Conservation (phyloP, 2,888 invertebrate species). For the Tricholauxania praeusta region DNA sequence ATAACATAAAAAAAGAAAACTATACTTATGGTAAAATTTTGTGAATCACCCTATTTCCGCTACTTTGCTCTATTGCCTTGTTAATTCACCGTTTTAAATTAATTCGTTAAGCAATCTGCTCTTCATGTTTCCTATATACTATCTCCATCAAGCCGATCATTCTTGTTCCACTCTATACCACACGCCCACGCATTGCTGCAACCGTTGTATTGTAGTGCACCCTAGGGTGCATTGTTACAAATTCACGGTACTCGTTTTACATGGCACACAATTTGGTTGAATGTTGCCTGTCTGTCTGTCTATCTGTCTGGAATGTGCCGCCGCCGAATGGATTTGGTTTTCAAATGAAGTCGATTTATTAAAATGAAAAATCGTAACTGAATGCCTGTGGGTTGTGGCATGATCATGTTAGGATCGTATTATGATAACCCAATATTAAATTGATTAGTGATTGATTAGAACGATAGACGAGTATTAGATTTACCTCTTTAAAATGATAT, state of each 20-base stretch:
- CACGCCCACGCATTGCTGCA: constrained; percentile 21
- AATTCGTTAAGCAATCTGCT: constrained; percentile 8
- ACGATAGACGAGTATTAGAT: not conserved
- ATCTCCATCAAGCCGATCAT: too few species aligned
- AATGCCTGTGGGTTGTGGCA: not conserved
- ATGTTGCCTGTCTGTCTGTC: not conserved
- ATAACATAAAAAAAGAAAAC: too few species aligned
- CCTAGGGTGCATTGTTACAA: constrained; percentile 11
- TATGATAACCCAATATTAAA: constrained; percentile 3
- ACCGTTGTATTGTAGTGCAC: not conserved
- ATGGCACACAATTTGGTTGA: not conserved
- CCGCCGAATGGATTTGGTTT: not conserved
- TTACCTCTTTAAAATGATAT: too few species aligned
- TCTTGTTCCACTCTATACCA: not conserved
- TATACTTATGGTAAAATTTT: too few species aligned
- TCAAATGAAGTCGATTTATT: not conserved
- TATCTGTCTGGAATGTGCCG: not conserved
- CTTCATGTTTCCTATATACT: too few species aligned
- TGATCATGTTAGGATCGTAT: not conserved
- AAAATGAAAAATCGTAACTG: not conserved
- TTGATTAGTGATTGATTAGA: constrained; percentile 26
- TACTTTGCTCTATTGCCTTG: not conserved
- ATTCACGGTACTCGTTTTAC: not conserved
- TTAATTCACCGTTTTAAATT: not conserved
- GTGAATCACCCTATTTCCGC: too few species aligned